These are phyloP conservation scores for Drosophila prosaltans DNA, from an alignment of 1,140 invertebrate genomes.

Conservation along the genomic window DNA sequence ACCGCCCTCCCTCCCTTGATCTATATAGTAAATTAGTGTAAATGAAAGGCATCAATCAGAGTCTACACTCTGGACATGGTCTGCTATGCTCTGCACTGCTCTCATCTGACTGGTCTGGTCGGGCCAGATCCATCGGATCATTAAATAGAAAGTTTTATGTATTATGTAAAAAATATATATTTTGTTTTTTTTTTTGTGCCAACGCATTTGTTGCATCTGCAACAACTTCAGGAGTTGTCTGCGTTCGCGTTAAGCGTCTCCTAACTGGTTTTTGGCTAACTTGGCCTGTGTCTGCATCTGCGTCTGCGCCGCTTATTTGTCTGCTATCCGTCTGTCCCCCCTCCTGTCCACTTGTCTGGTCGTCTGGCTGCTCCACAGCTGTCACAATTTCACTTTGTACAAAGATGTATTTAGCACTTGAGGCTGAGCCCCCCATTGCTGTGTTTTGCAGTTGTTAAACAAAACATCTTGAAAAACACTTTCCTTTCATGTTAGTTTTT, in stretches of 20 bases:
- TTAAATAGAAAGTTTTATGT: constrained; percentile 68
- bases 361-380: constrained; percentile 60
- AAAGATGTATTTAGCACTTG: constrained; percentile 55
- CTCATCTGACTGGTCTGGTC: background rate
- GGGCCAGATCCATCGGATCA: constrained; percentile 30
- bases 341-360: background rate
- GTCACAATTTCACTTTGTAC: constrained; percentile 70
- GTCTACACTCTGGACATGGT: constrained; percentile 10
- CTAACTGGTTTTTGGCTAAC: constrained; percentile 55
- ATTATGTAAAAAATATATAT: constrained; percentile 60
- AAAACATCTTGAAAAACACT: constrained; percentile 56
- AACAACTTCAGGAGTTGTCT: constrained; percentile 45
- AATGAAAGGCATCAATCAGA: constrained; percentile 63
- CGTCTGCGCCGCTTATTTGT: constrained; percentile 44
- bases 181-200: constrained; percentile 30
- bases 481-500: constrained; percentile 37
- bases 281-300: constrained; percentile 49
- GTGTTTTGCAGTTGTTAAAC: background rate
- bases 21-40: constrained; percentile 39
- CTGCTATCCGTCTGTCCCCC: constrained; percentile 17
- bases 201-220: constrained; percentile 28
- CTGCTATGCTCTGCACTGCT: constrained; percentile 15
- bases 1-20: background rate
- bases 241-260: constrained; percentile 25
- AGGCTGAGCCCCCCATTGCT: constrained; percentile 16